Evolutionary conservation across 2,113 vertebrate species (phyloP).

Genomic region (Poecilia latipinna): DNA sequence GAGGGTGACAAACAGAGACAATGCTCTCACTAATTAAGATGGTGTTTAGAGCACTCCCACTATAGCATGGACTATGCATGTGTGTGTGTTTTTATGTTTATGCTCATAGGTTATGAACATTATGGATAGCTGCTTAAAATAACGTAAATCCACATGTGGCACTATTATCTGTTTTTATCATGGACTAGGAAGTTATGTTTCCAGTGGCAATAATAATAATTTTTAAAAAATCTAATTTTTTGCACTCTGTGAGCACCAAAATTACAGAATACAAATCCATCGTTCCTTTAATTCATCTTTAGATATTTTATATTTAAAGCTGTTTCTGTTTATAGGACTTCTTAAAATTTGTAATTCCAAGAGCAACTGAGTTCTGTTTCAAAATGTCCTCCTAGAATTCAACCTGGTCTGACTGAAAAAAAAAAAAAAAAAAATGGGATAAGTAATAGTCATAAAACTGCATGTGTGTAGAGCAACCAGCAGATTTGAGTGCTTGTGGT

Average conservation of each 20-base stretch:
- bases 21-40: slow-evolving; percentile 77
- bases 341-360: not conserved
- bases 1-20: slow-evolving; percentile 63
- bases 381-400: not conserved
- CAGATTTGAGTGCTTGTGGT: slow-evolving; percentile 31
- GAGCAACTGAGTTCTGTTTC: not conserved
- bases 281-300: not conserved
- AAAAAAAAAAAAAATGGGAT: not conserved
- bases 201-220: not conserved
- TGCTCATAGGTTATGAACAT: slow-evolving; percentile 17
- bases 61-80: slow-evolving; percentile 5
- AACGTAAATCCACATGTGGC: not conserved
- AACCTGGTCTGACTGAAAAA: not conserved
- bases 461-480: slow-evolving; percentile 9
- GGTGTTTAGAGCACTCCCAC: slow-evolving; percentile 55
- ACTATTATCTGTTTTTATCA: not conserved
- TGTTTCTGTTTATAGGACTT: not conserved
- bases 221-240: not conserved
- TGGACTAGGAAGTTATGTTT: not conserved
- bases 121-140: slow-evolving; percentile 16
- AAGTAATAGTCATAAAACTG: slow-evolving; percentile 6
- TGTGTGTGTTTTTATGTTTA: slow-evolving; percentile 12
- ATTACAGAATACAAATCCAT: not conserved
- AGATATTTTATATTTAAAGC: not conserved
- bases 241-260: not conserved